Percentiles rank a stretch among this genome's conserved stretches.
Conservation (phyloP, 2,113 vertebrate species). For the Benitochromis conjunctus region DNA sequence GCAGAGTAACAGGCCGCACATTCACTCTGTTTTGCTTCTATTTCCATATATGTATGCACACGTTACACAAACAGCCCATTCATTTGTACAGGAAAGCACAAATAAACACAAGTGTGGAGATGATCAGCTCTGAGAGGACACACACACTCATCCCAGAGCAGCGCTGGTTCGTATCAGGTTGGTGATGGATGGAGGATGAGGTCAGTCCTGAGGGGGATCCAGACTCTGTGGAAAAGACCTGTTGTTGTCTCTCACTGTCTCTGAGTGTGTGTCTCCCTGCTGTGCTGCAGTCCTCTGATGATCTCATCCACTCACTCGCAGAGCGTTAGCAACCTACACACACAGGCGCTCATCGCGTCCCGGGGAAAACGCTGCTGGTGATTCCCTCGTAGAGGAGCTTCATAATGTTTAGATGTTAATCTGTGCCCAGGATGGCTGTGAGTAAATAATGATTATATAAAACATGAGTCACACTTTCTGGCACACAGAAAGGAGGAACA, state of each 20-base stretch:
- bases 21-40: not conserved
- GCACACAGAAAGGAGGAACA: rapidly evolving
- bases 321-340: not conserved
- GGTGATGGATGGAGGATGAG: slow-evolving; percentile 49
- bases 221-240: slow-evolving; percentile 47
- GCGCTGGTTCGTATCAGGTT: not conserved
- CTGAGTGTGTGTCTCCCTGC: not conserved
- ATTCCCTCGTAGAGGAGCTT: slow-evolving; percentile 40
- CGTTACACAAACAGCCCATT: not conserved
- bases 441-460: not conserved
- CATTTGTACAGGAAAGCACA: not conserved
- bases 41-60: not conserved
- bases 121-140: not conserved
- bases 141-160: not conserved
- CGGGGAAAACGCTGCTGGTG: slow-evolving; percentile 32
- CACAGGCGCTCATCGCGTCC: not conserved
- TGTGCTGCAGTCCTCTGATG: slow-evolving; percentile 31
- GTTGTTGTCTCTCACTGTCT: slow-evolving; percentile 5
- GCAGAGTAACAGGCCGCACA: not conserved
- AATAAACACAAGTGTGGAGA: not conserved
- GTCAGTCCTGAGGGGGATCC: slow-evolving; percentile 49
- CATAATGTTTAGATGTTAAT: not conserved
- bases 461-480: not conserved
- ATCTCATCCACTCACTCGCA: slow-evolving; percentile 26
- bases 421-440: not conserved